Percentiles rank a stretch among this genome's conserved stretches.
These are phyloP conservation scores for Tinea trinotella DNA, from an alignment of 2,888 invertebrate species.

Conservation along the genomic window DNA sequence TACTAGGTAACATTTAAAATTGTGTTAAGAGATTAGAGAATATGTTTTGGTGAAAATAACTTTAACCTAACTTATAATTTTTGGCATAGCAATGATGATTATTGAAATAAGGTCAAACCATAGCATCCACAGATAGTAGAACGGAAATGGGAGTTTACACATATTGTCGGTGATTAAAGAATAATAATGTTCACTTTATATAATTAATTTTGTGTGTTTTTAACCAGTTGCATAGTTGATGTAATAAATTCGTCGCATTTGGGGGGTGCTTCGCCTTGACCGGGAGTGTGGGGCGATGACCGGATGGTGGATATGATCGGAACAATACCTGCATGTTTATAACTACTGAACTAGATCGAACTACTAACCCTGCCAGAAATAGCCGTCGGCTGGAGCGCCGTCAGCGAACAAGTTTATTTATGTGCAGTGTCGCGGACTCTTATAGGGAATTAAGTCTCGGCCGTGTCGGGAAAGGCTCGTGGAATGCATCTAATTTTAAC, in stretches of 20 bases:
- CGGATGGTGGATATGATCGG: neutral
- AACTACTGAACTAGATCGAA: conserved; percentile 10
- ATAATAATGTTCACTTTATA: neutral
- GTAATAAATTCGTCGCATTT: conserved; percentile 9
- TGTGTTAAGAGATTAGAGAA: too few species aligned
- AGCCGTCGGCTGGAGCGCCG: conserved; percentile 28
- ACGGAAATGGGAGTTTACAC: conserved; percentile 16
- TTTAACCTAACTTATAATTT: neutral
- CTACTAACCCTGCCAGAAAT: conserved; percentile 67
- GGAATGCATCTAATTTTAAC: conserved; percentile 72
- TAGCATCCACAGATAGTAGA: conserved; percentile 16
- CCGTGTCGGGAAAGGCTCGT: conserved; percentile 40
- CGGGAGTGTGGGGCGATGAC: neutral
- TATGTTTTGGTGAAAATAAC: neutral
- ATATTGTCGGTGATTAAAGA: conserved; percentile 12
- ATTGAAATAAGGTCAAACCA: conserved; percentile 10
- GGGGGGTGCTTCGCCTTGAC: neutral
- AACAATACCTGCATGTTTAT: neutral
- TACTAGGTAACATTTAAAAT: too few species aligned
- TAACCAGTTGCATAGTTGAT: neutral
- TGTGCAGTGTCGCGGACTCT: conserved; percentile 35
- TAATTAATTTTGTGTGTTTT: neutral
- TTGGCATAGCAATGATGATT: neutral
- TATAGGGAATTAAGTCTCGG: conserved; percentile 39
- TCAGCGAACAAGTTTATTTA: conserved; percentile 19